Base-by-base conservation (phyloP, 2,797 vertebrate genomes). In the Gadopsis bispinosus region DNA sequence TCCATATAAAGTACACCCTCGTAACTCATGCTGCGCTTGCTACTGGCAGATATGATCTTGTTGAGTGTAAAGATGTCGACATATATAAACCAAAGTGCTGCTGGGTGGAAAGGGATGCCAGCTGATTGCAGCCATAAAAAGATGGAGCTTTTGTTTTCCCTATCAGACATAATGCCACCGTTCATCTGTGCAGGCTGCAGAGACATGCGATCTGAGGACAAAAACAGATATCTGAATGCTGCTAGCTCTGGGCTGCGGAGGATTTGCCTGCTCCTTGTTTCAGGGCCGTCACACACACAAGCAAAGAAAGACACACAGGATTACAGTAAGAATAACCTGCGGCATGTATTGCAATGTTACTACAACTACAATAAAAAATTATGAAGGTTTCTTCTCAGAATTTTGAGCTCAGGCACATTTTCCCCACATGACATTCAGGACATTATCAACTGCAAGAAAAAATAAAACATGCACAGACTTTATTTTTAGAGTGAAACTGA, bases 1-100 rank as follows among this genome's bases (percentile, higher is more conserved):
- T 11, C 61, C 58, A 17, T 47, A 60, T 70, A 35, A 75, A 77
- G 64, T 47, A 54, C 69, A 12, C 10, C 64, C 41, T 35, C 41
- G n/a, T 80, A 81, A 85, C 55, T 73, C 73, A 73, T 2, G 17
- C 43, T 63, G 79, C 29, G 70, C 56, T 69, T 81, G 63, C 63
- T 63, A 72, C 47, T 20, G 69, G 19, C 60, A 41, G 77, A 85
- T 81, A 51, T 69, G 55, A 85, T 77, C 74, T 70, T 45, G 53
- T 80, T 65, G 60, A 76, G 73, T 63, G 50, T 50, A 79, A 69
- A 77, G 72, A 61, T 58, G 48, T 60, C 5, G 5, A 63, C 29
- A 58, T 59, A 55, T 48, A 63, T 65, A 61, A 69, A 67, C 37
- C 35, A 41, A 61, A 51, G 55, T 11, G 29, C 56, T 35, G 73